Base-by-base conservation (phyloP, 2,888 invertebrate genomes). In the Xylophagus ater region DNA sequence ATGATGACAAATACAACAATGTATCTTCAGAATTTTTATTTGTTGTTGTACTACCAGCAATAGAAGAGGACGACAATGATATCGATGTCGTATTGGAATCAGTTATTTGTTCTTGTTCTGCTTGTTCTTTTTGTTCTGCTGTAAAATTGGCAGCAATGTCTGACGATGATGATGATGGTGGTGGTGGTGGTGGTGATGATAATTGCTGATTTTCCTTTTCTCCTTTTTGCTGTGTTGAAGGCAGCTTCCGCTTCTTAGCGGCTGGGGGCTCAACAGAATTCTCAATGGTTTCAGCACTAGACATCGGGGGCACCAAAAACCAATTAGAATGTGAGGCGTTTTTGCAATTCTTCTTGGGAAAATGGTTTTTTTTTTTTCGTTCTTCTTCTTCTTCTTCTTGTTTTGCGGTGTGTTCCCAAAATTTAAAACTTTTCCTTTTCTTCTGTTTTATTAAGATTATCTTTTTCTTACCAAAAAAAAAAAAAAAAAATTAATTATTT, bases 251-350 rank as follows among this genome's bases (percentile, higher is more conserved):
- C 76, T 85, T 86, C 76, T 87, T 87, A 71, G 81, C 78, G 71
- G 81, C 77, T 76, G 86, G 85, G 75, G 84, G 81, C 76, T 85
- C 84, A 78, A 85, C 81, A 78, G 85, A 82, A 78, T 80, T 83
- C 74, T 83, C 84, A 74, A 78, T 76, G 75, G 81, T 78, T 79
- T 81, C 83, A 81, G 81, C 82, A 82, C 84, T 84, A 82, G 85
- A 86, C 87, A 87, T 86, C 82, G 82, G 83, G 81, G 80, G 76
- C 73, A 40, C 40, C 31, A 72, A 71, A 73, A 72, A 70, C 70
- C 47, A 43, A 37, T n/a, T n/a, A n/a, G n/a, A n/a, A n/a, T n/a
- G n/a, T n/a, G n/a, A n/a, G n/a, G n/a, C n/a, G n/a, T n/a, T n/a
- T n/a, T n/a, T n/a, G n/a, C n/a, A n/a, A n/a, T n/a, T n/a, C n/a